These are phyloP conservation scores for Drosophila bocqueti DNA, from an alignment of 1,140 invertebrate species.

Conservation along the genomic window DNA sequence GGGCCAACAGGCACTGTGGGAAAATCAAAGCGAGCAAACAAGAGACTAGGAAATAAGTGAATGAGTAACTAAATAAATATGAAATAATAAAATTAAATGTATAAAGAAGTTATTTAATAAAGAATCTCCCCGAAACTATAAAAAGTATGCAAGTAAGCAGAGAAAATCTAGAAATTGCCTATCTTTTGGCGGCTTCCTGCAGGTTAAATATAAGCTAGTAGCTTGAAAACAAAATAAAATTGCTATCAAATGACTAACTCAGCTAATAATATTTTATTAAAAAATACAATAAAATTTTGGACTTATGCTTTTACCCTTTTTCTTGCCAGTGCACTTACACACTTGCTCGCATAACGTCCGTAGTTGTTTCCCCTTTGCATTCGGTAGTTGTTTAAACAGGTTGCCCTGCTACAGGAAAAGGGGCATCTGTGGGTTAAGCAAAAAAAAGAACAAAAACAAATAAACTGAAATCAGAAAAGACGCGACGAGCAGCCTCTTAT, in stretches of 20 bases:
- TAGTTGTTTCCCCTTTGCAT: neutral
- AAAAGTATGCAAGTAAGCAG: too few species aligned
- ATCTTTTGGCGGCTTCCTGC: too few species aligned
- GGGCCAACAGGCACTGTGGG: neutral
- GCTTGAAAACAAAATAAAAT: neutral
- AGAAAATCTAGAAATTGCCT: too few species aligned
- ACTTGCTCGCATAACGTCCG: neutral
- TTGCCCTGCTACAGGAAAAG: neutral
- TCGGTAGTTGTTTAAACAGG: slow-evolving; percentile 13
- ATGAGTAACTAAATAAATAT: neutral
- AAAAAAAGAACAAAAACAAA: neutral
- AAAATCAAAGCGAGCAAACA: neutral
- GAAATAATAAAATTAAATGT: neutral
- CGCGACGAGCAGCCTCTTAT: neutral
- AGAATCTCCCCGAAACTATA: neutral
- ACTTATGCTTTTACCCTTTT: too few species aligned
- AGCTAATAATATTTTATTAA: neutral
- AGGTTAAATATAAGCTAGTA: neutral
- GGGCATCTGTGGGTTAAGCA: slow-evolving; percentile 8
- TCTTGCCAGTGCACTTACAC: neutral
- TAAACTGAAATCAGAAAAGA: neutral
- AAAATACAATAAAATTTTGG: neutral
- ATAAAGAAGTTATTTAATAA: neutral
- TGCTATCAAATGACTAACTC: neutral
- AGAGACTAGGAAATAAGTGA: neutral